These are phyloP conservation scores for Spisula subtruncata DNA, from an alignment of 2,888 invertebrate species.

Conservation along the genomic window DNA sequence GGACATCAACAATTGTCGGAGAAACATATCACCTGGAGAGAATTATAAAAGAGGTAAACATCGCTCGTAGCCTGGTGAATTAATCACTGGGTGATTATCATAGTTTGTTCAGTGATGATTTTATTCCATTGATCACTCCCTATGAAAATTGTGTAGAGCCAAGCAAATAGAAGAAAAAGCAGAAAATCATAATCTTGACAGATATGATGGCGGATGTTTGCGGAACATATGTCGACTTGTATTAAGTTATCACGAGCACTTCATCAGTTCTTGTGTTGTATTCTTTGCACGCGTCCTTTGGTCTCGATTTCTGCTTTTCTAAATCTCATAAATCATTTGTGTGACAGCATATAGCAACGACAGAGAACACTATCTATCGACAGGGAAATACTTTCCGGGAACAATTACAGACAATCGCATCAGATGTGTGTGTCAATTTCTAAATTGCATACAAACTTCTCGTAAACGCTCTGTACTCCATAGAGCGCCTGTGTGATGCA, in stretches of 20 bases:
- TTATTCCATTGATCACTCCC: constrained; percentile 35
- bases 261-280: not conserved
- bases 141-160: constrained; percentile 38
- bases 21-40: not conserved
- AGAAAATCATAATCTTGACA: constrained; percentile 22
- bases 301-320: constrained; percentile 11
- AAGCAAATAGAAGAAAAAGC: constrained; percentile 35
- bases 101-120: constrained; percentile 26
- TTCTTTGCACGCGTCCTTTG: not conserved
- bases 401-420: not conserved
- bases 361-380: not conserved
- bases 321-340: not conserved
- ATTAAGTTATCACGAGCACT: not conserved
- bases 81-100: constrained; percentile 32
- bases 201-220: constrained; percentile 12
- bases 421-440: not conserved
- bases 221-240: constrained; percentile 35
- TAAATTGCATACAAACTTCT: not conserved
- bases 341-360: not conserved
- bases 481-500: not conserved
- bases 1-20: not conserved
- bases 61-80: not conserved
- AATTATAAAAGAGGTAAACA: not conserved
- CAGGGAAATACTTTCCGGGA: not conserved
- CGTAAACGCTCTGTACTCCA: not conserved